phyloP scores from a whole-genome alignment of 2,797 vertebrate species.

The Dermochelys coriacea region DNA sequence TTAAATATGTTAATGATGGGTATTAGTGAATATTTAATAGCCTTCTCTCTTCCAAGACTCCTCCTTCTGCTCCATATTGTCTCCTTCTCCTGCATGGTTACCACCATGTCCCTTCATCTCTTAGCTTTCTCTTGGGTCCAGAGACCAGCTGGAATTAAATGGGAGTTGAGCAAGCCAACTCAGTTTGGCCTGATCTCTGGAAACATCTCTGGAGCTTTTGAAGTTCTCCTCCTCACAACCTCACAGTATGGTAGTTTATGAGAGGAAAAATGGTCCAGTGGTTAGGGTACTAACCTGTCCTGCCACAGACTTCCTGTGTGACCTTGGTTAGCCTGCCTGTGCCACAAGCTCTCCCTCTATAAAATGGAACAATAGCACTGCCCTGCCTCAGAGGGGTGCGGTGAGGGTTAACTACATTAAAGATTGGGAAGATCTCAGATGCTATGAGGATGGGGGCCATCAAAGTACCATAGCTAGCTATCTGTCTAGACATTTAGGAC shows the following conservation, averaged over 20 bases:
- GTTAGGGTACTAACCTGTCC: background rate
- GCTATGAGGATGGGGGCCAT: too few relatives aligned
- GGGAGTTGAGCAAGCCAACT: too few relatives aligned
- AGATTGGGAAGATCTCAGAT: too few relatives aligned
- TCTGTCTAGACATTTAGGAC: background rate
- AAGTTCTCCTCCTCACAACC: background rate
- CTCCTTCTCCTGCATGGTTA: background rate
- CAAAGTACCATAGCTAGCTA: background rate
- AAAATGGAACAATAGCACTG: background rate
- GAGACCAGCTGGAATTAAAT: background rate
- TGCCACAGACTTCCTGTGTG: background rate
- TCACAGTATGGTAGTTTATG: background rate
- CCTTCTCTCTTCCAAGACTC: background rate
- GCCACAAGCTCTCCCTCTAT: background rate
- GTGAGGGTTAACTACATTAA: background rate
- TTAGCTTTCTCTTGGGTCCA: background rate
- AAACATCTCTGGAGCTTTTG: background rate
- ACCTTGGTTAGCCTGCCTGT: too few relatives aligned
- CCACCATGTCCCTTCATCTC: background rate
- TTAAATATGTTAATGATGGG: background rate
- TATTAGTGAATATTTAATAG: background rate
- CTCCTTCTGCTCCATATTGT: rapidly evolving
- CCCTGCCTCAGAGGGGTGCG: background rate
- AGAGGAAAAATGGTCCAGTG: background rate
- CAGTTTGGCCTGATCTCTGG: background rate